These are phyloP conservation scores for Hyposoter dolosus DNA, from an alignment of 2,888 invertebrate species.

Conservation along the genomic window DNA sequence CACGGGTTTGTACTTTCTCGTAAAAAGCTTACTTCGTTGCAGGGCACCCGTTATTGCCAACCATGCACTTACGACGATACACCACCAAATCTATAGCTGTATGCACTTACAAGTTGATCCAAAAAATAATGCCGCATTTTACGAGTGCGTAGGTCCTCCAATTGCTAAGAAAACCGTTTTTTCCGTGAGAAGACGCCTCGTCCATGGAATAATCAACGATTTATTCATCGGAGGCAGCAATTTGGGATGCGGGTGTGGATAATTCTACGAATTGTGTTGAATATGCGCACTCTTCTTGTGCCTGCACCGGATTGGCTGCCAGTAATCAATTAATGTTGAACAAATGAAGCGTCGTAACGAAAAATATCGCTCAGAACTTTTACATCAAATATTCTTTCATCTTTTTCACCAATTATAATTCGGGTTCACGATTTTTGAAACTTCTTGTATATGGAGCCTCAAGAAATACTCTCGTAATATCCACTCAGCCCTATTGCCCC, in stretches of 20 bases:
- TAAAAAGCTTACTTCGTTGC: conserved; percentile 68
- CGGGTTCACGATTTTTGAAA: background rate
- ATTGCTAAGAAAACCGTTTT: background rate
- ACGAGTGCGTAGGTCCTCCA: background rate
- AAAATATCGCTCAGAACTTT: background rate
- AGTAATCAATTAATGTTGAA: background rate
- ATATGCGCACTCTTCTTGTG: background rate
- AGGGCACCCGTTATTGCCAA: conserved; percentile 63
- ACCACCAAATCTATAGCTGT: conserved; percentile 59
- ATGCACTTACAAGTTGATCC: conserved; percentile 19
- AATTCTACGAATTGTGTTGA: background rate
- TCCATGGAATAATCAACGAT: background rate
- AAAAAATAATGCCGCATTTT: background rate
- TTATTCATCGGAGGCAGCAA: background rate
- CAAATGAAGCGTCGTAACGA: background rate
- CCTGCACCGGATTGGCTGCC: background rate
- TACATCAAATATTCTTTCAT: background rate
- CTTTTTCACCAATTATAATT: background rate
- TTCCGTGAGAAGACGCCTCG: background rate
- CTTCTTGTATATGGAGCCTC: conserved; percentile 41
- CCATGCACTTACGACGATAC: conserved; percentile 66
- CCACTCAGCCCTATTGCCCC: conserved; percentile 49
- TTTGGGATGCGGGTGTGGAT: background rate
- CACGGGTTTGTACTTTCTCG: conserved; percentile 47
- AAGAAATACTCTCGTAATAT: conserved; percentile 64